Evolutionary conservation across 2,113 vertebrate genomes (phyloP).

Genomic region (Phylloscopus trochilus): DNA sequence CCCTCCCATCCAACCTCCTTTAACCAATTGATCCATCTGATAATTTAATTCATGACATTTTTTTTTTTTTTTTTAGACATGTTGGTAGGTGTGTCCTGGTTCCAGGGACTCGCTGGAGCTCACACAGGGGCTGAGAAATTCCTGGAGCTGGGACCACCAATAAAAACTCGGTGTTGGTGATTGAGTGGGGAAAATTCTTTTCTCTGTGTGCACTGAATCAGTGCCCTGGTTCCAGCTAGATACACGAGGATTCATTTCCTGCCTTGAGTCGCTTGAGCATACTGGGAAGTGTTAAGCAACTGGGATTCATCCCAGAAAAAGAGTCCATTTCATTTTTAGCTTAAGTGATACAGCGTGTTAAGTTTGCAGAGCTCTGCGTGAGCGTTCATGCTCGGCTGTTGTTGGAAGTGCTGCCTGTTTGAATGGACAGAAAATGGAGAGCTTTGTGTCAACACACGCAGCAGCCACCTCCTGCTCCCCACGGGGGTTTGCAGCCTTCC

Average conservation of each 20-base stretch:
- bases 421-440: background rate
- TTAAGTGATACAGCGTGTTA: background rate
- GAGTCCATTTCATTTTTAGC: background rate
- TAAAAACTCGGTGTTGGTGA: background rate
- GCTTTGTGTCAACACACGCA: background rate
- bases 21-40: background rate
- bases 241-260: conserved; percentile 55
- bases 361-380: background rate
- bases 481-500: background rate
- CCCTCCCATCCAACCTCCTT: accelerated
- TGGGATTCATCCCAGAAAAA: conserved; percentile 55
- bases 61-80: background rate
- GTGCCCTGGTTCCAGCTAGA: conserved; percentile 44
- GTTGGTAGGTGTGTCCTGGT: background rate
- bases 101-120: conserved; percentile 1
- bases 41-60: background rate
- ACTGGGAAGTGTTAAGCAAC: conserved; percentile 51
- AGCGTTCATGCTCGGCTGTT: background rate
- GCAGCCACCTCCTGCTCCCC: background rate
- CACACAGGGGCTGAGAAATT: background rate
- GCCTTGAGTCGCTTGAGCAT: conserved; percentile 22
- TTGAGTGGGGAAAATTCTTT: conserved; percentile 39
- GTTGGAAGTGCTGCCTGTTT: background rate
- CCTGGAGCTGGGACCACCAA: conserved; percentile 38
- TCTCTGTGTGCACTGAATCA: conserved; percentile 49